Evolutionary conservation across 2,888 invertebrate species (phyloP), one percentile per base, ranked within the genome.

Genomic region (Sphinx pinastri): DNA sequence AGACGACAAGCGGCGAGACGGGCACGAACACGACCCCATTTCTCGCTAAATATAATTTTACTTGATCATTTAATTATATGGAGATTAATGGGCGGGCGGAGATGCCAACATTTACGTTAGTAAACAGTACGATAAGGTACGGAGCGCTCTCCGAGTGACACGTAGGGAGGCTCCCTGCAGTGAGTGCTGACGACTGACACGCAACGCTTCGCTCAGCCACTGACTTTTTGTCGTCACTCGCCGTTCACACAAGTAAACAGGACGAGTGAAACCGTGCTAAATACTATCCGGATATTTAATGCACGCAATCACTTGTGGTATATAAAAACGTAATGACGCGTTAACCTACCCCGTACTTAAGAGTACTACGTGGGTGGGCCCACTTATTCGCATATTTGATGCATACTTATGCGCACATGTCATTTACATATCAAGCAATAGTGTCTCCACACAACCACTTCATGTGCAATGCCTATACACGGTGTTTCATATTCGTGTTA

Each of bases 21-120:
- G 49, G 81, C 84, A 88, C 87, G 85, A 86, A 84, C 84, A 82
- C 89, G 92, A 86, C 91, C 93, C 86, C 90, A 84, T 92, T 93
- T 92, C 88, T 88, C 76, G 91, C 92, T 93, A 93, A 92, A 93
- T 92, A 92, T 93, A 93, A 89, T 89, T 90, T 93, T 88, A 89
- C 91, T 93, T 92, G 92, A 93, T 93, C 92, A 92, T 93, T 92
- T 93, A 91, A 93, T 93, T 93, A 93, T 92, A 92, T 92, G 88
- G 89, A 93, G 93, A 93, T 93, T 91, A 93, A 93, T 93, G 88
- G 88, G 84, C 85, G 82, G 84, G 84, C 81, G 84, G 84, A 82
- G 88, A 91, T 88, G 92, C 89, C 90, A 90, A 89, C 89, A 84
- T 89, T 86, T 78, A 84, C 87, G 88, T 88, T 89, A 90, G 88